phyloP scores from a whole-genome alignment of 2,888 invertebrate genomes.

The Coelinius sp. region DNA sequence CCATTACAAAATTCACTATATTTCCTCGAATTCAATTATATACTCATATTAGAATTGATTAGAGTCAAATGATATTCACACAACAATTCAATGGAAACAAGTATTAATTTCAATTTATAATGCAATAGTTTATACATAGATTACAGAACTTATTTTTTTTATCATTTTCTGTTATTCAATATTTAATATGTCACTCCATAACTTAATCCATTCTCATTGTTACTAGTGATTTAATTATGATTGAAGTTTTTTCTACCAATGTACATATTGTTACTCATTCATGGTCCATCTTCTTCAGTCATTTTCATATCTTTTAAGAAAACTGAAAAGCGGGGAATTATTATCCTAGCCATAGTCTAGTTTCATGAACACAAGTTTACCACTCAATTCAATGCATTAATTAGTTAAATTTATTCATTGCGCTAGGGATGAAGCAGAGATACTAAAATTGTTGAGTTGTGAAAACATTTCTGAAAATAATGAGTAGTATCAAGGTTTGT shows the following conservation, averaged over 20 bases:
- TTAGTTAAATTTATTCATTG: too few relatives aligned
- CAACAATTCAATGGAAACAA: conserved; percentile 25
- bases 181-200: conserved; percentile 6
- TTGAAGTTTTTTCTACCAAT: conserved; percentile 34
- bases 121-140: conserved; percentile 16
- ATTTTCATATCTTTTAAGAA: conserved; percentile 1
- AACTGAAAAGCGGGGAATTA: neutral
- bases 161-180: conserved; percentile 29
- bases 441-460: neutral
- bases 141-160: conserved; percentile 37
- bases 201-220: conserved; percentile 25
- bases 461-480: conserved; percentile 1
- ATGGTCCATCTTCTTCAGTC: conserved; percentile 9
- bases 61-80: conserved; percentile 13
- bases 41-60: conserved; percentile 27
- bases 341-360: neutral
- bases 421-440: neutral
- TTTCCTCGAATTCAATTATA: conserved; percentile 31
- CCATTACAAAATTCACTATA: conserved; percentile 43
- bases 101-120: conserved; percentile 29
- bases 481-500: conserved; percentile 4
- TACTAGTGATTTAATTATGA: conserved; percentile 41
- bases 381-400: neutral
- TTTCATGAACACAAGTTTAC: neutral
- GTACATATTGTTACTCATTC: conserved; percentile 12